These are phyloP conservation scores for Lepidothrix coronata DNA, from an alignment of 2,113 vertebrate species.

Conservation along the genomic window DNA sequence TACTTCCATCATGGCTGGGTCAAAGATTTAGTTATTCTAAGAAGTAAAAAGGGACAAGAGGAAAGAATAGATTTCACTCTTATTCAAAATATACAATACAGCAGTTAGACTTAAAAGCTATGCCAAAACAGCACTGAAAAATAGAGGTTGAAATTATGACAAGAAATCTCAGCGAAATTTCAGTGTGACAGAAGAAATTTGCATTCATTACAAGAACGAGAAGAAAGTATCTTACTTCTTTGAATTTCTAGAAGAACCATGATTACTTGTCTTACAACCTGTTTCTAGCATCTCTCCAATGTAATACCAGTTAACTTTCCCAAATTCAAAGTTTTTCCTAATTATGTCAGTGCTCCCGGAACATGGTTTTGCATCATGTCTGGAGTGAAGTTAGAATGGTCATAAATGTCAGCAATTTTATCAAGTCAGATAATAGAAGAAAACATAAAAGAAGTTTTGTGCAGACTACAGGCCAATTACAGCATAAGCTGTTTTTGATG, in stretches of 20 bases:
- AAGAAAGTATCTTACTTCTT: neutral
- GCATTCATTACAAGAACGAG: neutral
- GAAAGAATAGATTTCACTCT: neutral
- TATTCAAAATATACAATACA: neutral
- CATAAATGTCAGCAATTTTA: neutral
- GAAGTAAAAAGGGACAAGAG: neutral
- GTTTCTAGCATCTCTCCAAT: neutral
- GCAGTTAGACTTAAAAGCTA: neutral
- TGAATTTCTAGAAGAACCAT: neutral
- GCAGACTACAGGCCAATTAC: neutral
- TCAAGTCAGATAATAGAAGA: neutral
- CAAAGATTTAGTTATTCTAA: neutral
- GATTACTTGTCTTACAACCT: neutral
- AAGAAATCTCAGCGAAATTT: neutral
- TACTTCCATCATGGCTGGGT: neutral
- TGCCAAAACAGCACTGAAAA: constrained; percentile 13
- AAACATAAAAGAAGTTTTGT: neutral
- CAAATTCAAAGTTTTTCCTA: neutral
- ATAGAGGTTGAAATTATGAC: neutral
- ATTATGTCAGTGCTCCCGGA: neutral
- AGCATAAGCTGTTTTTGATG: neutral
- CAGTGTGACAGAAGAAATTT: neutral
- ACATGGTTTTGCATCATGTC: neutral
- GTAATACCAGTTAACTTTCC: neutral
- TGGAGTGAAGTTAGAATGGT: neutral